A percentile compares a stretch with the other conserved stretches of the same genome.
phyloP scores from a whole-genome alignment of 2,797 vertebrate species.

The Myotis daubentonii region DNA sequence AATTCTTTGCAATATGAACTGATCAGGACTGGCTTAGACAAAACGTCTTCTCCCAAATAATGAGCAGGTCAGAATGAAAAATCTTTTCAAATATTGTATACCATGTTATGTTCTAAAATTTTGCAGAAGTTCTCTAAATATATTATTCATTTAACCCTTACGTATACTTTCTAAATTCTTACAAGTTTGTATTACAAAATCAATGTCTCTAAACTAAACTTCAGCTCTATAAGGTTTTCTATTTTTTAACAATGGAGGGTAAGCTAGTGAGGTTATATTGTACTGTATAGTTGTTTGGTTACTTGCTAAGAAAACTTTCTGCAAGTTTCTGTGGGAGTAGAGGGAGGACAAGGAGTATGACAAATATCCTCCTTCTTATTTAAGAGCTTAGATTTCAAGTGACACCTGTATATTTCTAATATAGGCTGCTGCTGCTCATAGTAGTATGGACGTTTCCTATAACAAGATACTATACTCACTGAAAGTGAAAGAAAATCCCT shows the following conservation, averaged over 20 bases:
- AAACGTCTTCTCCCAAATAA: not conserved
- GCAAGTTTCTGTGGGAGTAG: not conserved
- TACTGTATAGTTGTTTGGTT: not conserved
- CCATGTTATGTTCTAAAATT: not conserved
- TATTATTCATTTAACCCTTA: not conserved
- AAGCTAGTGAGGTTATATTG: not conserved
- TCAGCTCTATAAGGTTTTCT: not conserved
- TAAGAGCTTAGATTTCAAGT: slow-evolving; percentile 45
- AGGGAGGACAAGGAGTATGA: not conserved
- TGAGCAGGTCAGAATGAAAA: not conserved
- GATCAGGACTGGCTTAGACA: not conserved
- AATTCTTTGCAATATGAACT: not conserved
- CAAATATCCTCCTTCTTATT: slow-evolving; percentile 34
- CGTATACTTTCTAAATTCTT: not conserved
- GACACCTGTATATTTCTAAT: slow-evolving; percentile 20
- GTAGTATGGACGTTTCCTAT: slow-evolving; percentile 30
- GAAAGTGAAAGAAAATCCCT: slow-evolving; percentile 56
- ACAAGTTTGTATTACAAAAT: not conserved
- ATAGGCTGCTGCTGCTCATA: not conserved
- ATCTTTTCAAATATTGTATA: not conserved
- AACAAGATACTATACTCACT: slow-evolving; percentile 41
- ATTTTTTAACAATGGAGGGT: not conserved
- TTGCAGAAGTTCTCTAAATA: not conserved
- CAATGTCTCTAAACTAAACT: not conserved
- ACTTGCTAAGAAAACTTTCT: not conserved